Base-by-base conservation (phyloP, 2,797 vertebrate genomes). In the Spheniscus humboldti region DNA sequence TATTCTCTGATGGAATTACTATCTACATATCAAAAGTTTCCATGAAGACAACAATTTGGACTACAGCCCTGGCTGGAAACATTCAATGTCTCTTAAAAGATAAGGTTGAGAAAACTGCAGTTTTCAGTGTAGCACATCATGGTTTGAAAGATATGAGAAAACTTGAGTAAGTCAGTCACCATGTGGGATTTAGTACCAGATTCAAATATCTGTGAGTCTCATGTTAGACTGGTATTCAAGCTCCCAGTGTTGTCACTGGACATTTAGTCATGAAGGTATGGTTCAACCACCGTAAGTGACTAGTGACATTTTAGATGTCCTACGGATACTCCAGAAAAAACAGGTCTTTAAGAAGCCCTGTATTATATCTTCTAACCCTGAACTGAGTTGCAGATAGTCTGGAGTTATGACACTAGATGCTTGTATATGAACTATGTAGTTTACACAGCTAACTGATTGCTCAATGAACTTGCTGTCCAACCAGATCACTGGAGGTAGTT, bases 271-370 rank as follows among this genome's bases (percentile, higher is more conserved):
- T 69, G 59, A 87, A 37, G 5, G 8, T 47, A 6, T 5, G 25
- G 3, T 30, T 87, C 59, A 79, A 20, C 3, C 11, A n/a, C 10
- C 20, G 15, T n/a, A 23, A 33, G 27, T 16, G 11, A 23, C 22
- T 30, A 30, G 10, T 55, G 30, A 39, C 7, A 43, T 68, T 84
- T 76, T 35, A 69, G 41, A 23, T 56, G 6, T 6, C 25, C 9
- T 39, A 28, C 4, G 43, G 28, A 37, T 37, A n/a, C 9, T 71
- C 10, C 14, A 67, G 22, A 73, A 59, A 12, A 79, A 27, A 17
- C 0, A 4, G 8, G 7, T 27, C 9, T 25, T 89, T 31, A 24
- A 30, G 41, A 79, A 4, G 5, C 3, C 11, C 5, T 4, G 1
- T 27, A 15, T 53, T 80, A 4, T 39, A 43, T 55, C 37, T 72